A percentile compares a stretch with the other conserved stretches of the same genome.
Conservation (phyloP, 2,888 invertebrate genomes). For the Priocnemis perturbator region DNA sequence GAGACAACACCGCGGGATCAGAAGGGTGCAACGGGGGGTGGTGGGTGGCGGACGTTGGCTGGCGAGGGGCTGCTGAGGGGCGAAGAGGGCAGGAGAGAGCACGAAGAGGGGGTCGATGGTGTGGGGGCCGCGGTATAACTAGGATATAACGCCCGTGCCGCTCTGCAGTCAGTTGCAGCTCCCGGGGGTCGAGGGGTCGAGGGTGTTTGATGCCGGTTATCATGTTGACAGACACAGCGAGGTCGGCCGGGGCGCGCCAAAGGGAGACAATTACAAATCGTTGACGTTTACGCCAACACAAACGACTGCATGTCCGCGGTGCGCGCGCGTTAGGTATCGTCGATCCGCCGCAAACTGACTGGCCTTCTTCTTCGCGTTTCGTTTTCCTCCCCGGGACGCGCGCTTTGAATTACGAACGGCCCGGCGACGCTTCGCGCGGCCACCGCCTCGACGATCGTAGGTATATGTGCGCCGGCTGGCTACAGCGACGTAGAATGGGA, state of each 20-base stretch:
- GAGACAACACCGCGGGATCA: slow-evolving; percentile 18
- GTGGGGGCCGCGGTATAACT: slow-evolving; percentile 52
- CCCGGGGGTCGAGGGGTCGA: slow-evolving; percentile 60
- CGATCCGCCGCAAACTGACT: slow-evolving; percentile 10
- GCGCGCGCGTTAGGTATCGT: slow-evolving; percentile 55
- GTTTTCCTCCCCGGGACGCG: not conserved
- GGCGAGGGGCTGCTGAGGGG: slow-evolving; percentile 21
- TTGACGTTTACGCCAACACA: slow-evolving; percentile 70
- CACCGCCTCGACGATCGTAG: too few relatives aligned
- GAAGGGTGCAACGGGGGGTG: slow-evolving; percentile 24
- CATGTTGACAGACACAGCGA: slow-evolving; percentile 73
- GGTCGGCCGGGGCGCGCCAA: slow-evolving; percentile 59
- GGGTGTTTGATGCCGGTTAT: slow-evolving; percentile 74
- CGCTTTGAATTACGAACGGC: too few relatives aligned
- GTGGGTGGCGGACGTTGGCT: slow-evolving; percentile 31
- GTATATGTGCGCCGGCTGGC: too few relatives aligned
- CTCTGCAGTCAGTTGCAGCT: slow-evolving; percentile 72
- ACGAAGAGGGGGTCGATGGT: slow-evolving; percentile 23
- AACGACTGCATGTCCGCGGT: slow-evolving; percentile 60
- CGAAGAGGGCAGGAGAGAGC: slow-evolving; percentile 27
- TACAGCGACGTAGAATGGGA: too few relatives aligned
- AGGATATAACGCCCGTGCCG: slow-evolving; percentile 63
- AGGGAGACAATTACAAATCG: slow-evolving; percentile 74
- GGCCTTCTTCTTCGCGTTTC: slow-evolving; percentile 1
- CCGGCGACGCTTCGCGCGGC: too few relatives aligned